Evolutionary conservation across 2,113 vertebrate genomes (phyloP).

Genomic region (Peucedramus taeniatus): DNA sequence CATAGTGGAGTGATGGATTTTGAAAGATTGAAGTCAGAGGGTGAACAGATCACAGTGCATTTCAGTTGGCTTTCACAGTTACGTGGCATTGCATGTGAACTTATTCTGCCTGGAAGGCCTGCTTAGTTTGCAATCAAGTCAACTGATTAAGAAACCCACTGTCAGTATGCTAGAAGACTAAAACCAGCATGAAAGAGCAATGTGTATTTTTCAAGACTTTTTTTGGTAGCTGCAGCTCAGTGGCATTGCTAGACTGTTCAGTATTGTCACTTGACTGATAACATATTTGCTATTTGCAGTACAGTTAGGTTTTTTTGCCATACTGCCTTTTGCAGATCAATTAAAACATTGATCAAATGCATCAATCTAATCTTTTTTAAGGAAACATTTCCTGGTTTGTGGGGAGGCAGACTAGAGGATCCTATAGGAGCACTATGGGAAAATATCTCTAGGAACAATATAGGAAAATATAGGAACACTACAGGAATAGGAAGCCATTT

Average conservation of each 20-base stretch:
- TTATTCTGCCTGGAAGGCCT: not conserved
- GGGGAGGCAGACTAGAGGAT: not conserved
- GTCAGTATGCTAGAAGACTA: not conserved
- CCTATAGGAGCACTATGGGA: not conserved
- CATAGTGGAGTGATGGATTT: not conserved
- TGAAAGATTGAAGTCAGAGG: not conserved
- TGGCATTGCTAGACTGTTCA: not conserved
- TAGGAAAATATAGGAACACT: not conserved
- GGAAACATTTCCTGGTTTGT: not conserved
- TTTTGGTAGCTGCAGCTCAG: not conserved
- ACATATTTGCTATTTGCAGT: not conserved
- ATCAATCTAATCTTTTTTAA: not conserved
- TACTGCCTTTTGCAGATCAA: not conserved
- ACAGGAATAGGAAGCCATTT: not conserved
- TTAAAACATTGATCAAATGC: not conserved
- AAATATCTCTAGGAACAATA: not conserved
- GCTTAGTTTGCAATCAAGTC: not conserved
- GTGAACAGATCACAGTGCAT: not conserved
- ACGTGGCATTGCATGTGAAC: accelerated
- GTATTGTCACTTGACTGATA: not conserved
- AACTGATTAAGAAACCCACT: not conserved
- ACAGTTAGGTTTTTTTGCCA: not conserved
- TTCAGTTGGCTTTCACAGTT: not conserved
- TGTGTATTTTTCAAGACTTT: not conserved
- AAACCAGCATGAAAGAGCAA: not conserved